Evolutionary conservation across 2,797 vertebrate species (phyloP).

Genomic region (Yasuhikotakia modesta): DNA sequence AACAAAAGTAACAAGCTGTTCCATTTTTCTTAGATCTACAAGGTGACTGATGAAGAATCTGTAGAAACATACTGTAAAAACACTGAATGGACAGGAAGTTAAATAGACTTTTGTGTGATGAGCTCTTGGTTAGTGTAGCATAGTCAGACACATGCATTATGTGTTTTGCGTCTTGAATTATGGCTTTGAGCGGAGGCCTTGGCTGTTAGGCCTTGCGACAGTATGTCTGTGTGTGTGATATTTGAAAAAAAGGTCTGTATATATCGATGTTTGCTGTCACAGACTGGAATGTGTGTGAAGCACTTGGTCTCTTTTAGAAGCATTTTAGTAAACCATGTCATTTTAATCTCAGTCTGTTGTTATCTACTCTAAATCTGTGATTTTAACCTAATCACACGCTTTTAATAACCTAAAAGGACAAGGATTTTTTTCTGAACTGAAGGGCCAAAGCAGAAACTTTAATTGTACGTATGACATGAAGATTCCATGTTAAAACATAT

Average conservation of each 20-base stretch:
- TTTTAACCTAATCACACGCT: neutral
- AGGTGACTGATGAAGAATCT: neutral
- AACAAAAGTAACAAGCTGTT: neutral
- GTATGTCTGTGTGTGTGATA: no score
- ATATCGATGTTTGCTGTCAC: conserved; percentile 13
- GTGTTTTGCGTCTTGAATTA: neutral
- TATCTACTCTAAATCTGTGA: neutral
- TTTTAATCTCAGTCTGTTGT: neutral
- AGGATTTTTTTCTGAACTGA: neutral
- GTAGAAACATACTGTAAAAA: neutral
- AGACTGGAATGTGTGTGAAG: neutral
- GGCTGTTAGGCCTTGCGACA: no score
- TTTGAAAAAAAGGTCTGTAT: neutral
- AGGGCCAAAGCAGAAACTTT: neutral
- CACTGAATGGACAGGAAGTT: conserved; percentile 10
- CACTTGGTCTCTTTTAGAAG: neutral
- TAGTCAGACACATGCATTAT: neutral
- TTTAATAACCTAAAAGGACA: no score
- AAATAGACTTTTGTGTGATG: neutral
- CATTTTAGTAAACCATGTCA: neutral
- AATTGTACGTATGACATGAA: neutral
- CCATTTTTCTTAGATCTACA: neutral
- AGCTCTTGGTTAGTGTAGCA: no score
- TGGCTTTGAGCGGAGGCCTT: no score
- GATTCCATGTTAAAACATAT: neutral